A percentile compares a stretch with the other conserved stretches of the same genome.
These are phyloP conservation scores for Otolemur garnettii DNA, from an alignment of 2,113 vertebrate genomes.

Conservation along the genomic window DNA sequence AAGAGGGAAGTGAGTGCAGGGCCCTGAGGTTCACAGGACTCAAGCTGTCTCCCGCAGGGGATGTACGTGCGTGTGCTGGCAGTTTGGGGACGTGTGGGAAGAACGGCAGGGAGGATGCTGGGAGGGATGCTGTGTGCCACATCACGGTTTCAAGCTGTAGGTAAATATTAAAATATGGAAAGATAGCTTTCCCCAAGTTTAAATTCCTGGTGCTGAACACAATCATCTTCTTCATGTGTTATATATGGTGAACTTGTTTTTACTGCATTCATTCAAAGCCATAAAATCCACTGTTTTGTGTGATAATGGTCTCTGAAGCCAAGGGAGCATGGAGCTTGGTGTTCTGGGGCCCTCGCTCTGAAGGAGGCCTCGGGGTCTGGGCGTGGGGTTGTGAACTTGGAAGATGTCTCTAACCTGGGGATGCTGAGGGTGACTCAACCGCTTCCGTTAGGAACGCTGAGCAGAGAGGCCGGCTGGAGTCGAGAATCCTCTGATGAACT, in stretches of 20 bases:
- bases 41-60: rapidly evolving
- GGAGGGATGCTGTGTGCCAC: neutral
- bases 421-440: neutral
- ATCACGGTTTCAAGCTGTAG: neutral
- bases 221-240: neutral
- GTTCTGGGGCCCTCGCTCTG: neutral
- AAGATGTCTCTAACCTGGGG: neutral
- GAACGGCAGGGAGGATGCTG: neutral
- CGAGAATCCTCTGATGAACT: neutral
- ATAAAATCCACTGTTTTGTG: neutral
- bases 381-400: neutral
- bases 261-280: neutral
- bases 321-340: neutral
- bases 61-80: rapidly evolving
- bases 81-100: neutral
- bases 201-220: neutral
- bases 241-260: neutral
- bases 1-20: neutral
- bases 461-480: no score
- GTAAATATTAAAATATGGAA: neutral
- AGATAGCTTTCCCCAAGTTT: neutral
- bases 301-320: neutral
- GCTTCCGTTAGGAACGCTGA: neutral
- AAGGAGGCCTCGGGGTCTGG: neutral
- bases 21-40: rapidly evolving